Conservation (phyloP, 1,140 invertebrate species). For the Trichonephila inaurata region DNA sequence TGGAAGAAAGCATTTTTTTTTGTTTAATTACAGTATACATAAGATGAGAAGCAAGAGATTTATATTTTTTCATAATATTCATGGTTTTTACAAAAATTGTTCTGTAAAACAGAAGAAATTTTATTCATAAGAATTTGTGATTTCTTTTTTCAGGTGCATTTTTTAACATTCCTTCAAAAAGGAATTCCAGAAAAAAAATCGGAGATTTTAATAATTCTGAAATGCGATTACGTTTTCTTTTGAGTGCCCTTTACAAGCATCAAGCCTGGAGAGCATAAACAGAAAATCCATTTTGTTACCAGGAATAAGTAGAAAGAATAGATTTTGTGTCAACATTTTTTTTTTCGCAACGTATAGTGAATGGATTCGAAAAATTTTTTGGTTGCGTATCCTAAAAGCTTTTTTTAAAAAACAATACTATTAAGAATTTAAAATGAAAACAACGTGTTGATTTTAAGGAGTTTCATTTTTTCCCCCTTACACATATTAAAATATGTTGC, state of each 20-base stretch:
- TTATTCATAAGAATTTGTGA: neutral
- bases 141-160: neutral
- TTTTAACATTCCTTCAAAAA: neutral
- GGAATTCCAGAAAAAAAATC: neutral
- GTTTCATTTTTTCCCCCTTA: too few species aligned
- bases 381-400: neutral
- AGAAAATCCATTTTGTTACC: slow-evolving; percentile 2
- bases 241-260: neutral
- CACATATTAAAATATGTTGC: too few species aligned
- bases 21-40: too few species aligned
- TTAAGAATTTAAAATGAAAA: neutral
- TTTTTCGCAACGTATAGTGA: neutral
- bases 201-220: neutral
- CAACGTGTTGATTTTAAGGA: too few species aligned
- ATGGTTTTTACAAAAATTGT: too few species aligned
- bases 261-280: neutral
- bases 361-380: neutral
- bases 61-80: too few species aligned
- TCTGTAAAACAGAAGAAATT: too few species aligned
- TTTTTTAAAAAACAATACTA: neutral
- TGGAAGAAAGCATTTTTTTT: too few species aligned
- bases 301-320: neutral
- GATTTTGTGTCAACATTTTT: neutral
- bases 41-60: too few species aligned
- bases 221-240: slow-evolving; percentile 5